These are phyloP conservation scores for Blastobasis adustella DNA, from an alignment of 2,888 invertebrate genomes.

Conservation along the genomic window DNA sequence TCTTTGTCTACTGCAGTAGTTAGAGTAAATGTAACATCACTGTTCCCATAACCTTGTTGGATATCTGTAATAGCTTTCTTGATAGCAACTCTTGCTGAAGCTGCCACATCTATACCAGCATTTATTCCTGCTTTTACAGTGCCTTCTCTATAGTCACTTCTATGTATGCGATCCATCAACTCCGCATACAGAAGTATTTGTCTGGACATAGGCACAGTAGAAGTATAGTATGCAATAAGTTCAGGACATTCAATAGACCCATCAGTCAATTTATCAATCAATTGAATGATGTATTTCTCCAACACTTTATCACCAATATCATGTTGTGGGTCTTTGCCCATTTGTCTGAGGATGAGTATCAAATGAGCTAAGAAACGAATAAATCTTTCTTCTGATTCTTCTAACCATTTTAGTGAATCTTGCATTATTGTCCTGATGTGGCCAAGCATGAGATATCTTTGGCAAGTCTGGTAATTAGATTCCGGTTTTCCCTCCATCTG, in stretches of 20 bases:
- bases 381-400: constrained; percentile 71
- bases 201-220: constrained; percentile 78
- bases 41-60: constrained; percentile 61
- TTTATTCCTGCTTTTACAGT: constrained; percentile 82
- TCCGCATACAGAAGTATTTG: constrained; percentile 78
- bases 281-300: constrained; percentile 80
- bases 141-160: constrained; percentile 77
- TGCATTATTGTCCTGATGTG: constrained; percentile 84
- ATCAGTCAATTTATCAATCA: constrained; percentile 75
- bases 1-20: constrained; percentile 77
- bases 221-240: constrained; percentile 89
- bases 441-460: constrained; percentile 89
- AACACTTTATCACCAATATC: constrained; percentile 84
- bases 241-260: constrained; percentile 80
- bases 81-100: constrained; percentile 89
- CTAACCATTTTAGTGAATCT: constrained; percentile 80
- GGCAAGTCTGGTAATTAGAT: constrained; percentile 83
- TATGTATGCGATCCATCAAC: constrained; percentile 79
- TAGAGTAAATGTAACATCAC: constrained; percentile 76
- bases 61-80: constrained; percentile 77
- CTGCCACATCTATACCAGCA: constrained; percentile 87
- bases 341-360: constrained; percentile 85
- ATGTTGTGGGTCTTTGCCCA: constrained; percentile 82
- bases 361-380: constrained; percentile 90
- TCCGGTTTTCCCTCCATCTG: constrained; percentile 73